Base-by-base conservation (phyloP, 2,888 invertebrate species). In the Cheilosia scutellata region DNA sequence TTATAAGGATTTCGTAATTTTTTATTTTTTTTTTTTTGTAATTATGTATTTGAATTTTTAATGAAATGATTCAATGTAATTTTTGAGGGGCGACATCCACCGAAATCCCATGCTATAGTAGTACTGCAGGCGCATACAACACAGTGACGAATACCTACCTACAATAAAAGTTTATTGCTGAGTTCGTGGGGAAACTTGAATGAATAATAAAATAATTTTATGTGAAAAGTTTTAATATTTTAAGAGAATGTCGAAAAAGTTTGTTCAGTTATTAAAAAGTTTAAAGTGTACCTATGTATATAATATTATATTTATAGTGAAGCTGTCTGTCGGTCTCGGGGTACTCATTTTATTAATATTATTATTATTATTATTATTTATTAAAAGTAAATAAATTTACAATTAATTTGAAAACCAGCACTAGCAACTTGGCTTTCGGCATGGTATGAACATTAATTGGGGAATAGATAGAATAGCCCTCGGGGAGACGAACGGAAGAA, bases 201-300 rank as follows among this genome's bases (percentile, higher is more conserved):
- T 76, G 82, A 76, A 82, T 70, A 82, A 63, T 82, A 63, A 76
- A 82, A 76, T 82, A 76, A 82, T 76, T 82, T 82, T 82, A 82
- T 82, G 76, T 55, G 57, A 62, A 68, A 82, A 82, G 55, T 72
- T 79, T 76, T 82, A 42, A 57, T 57, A 63, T 47, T 55, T 68
- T 80, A 80, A 70, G 57, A 57, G 57, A 70, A 70, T 9, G 63
- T 57, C 63, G 68, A 9, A 82, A 75, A 37, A 51, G 58, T 75
- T 29, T 37, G 49, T 60, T 82, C 40, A 66, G 25, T 37, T 68
- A 75, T 68, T 80, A 75, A 68, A 75, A 68, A 75, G 53, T 80
- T 80, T 53, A 60, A 62, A 37, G 44, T 62, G 60, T 37, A n/a
- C n/a, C n/a, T n/a, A 37, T 37, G 37, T 11, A 11, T 11, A 37